Evolutionary conservation across 2,888 invertebrate genomes (phyloP).

Genomic region (Unio delphinus): DNA sequence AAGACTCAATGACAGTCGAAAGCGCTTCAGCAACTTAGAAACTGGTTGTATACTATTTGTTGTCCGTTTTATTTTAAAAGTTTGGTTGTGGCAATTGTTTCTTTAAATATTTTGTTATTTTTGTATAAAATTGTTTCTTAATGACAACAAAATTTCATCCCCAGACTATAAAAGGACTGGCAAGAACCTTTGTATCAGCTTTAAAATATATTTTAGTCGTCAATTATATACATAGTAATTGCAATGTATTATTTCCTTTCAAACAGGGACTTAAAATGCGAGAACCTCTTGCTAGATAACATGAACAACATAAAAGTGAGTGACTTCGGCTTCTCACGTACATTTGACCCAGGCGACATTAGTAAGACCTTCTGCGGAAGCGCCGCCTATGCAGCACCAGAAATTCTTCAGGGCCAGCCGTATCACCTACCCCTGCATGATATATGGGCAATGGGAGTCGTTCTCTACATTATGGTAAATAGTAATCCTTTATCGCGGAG

Average conservation of each 20-base stretch:
- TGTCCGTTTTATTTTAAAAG: too few relatives aligned
- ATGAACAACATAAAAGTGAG: constrained; percentile 87
- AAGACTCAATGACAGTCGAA: too few relatives aligned
- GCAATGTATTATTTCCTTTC: constrained; percentile 30
- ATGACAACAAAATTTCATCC: too few relatives aligned
- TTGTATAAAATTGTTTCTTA: too few relatives aligned
- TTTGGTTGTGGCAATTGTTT: too few relatives aligned
- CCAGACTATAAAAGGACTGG: too few relatives aligned
- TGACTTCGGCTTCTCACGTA: constrained; percentile 84
- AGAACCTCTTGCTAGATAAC: constrained; percentile 78
- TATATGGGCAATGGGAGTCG: constrained; percentile 84
- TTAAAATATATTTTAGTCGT: too few relatives aligned
- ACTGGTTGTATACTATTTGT: too few relatives aligned
- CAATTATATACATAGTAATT: too few relatives aligned
- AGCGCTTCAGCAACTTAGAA: too few relatives aligned
- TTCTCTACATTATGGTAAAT: constrained; percentile 83
- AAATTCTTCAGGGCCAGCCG: constrained; percentile 83
- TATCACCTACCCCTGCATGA: constrained; percentile 75
- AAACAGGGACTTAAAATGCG: constrained; percentile 85
- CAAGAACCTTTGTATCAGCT: too few relatives aligned
- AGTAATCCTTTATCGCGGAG: not conserved
- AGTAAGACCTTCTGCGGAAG: constrained; percentile 75
- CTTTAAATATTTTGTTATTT: too few relatives aligned
- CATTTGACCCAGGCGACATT: constrained; percentile 66
- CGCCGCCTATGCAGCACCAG: constrained; percentile 90